phyloP scores from a whole-genome alignment of 1,140 invertebrate genomes.

The Nephila pilipes region DNA sequence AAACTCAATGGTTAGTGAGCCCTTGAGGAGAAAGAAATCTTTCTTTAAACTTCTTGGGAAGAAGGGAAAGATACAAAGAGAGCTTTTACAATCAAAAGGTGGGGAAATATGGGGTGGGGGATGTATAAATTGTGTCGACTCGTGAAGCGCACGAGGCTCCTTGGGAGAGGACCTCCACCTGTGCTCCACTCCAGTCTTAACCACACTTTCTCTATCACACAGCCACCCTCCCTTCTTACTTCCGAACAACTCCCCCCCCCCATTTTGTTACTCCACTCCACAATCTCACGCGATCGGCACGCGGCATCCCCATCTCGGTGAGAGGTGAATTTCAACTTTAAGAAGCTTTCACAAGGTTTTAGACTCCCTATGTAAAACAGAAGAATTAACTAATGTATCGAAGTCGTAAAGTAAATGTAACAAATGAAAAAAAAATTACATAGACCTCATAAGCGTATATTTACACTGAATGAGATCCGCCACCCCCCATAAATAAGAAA shows the following conservation, averaged over 20 bases:
- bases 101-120: conserved; percentile 46
- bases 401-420: too few relatives aligned
- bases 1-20: background rate
- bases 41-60: conserved; percentile 37
- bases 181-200: conserved; percentile 68
- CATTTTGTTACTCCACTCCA: background rate
- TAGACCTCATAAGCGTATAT: too few relatives aligned
- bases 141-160: conserved; percentile 44
- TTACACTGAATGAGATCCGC: too few relatives aligned
- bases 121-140: conserved; percentile 24
- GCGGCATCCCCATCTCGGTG: background rate
- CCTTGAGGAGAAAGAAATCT: conserved; percentile 5
- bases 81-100: conserved; percentile 41
- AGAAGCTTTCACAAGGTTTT: too few relatives aligned
- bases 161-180: conserved; percentile 65
- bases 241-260: background rate
- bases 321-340: too few relatives aligned
- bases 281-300: conserved; percentile 44
- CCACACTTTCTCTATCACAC: conserved; percentile 71
- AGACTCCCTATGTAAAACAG: too few relatives aligned
- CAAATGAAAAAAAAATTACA: too few relatives aligned
- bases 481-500: too few relatives aligned
- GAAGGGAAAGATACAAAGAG: conserved; percentile 5
- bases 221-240: background rate
- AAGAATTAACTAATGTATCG: too few relatives aligned